Percentiles rank a stretch among this genome's conserved stretches.
These are phyloP conservation scores for Leucoptera coffeella DNA, from an alignment of 2,888 invertebrate genomes.

Conservation along the genomic window DNA sequence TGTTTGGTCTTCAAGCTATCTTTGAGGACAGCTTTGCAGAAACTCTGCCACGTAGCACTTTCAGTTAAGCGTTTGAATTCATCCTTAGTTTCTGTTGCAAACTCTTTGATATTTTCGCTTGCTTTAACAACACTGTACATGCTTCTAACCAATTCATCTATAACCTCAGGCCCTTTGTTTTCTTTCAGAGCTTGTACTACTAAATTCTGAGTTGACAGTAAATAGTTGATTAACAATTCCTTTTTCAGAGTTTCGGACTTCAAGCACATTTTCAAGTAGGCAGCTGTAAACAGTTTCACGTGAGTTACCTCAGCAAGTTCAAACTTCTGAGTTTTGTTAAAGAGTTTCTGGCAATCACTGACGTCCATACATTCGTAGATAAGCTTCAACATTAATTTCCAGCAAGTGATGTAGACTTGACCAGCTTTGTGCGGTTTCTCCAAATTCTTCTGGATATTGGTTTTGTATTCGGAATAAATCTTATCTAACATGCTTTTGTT, in stretches of 20 bases:
- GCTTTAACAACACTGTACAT: constrained; percentile 16
- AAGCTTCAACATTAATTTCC: constrained; percentile 50
- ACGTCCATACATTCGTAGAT: constrained; percentile 54
- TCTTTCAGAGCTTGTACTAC: constrained; percentile 41
- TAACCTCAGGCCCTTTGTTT: constrained; percentile 14
- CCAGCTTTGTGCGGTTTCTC: constrained; percentile 67
- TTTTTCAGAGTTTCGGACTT: constrained; percentile 19
- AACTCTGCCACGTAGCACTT: constrained; percentile 51
- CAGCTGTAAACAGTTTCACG: constrained; percentile 42
- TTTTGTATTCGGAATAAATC: constrained; percentile 55
- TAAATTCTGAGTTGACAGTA: constrained; percentile 49
- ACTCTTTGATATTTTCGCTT: constrained; percentile 16
- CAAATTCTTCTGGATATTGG: constrained; percentile 56
- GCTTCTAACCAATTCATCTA: constrained; percentile 18
- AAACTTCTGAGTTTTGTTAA: constrained; percentile 57
- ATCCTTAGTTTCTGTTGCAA: constrained; percentile 14
- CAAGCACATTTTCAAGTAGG: constrained; percentile 42
- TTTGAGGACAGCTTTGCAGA: constrained; percentile 61
- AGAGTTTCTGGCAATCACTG: constrained; percentile 48
- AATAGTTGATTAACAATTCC: constrained; percentile 42
- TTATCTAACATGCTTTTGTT: constrained; percentile 36
- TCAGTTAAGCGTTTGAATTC: constrained; percentile 31
- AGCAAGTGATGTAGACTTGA: constrained; percentile 56
- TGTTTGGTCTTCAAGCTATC: constrained; percentile 50
- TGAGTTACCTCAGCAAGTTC: constrained; percentile 57